Evolutionary conservation across 2,888 invertebrate species (phyloP), one percentile per base, ranked within the genome.

Genomic region (Clusia tigrina): DNA sequence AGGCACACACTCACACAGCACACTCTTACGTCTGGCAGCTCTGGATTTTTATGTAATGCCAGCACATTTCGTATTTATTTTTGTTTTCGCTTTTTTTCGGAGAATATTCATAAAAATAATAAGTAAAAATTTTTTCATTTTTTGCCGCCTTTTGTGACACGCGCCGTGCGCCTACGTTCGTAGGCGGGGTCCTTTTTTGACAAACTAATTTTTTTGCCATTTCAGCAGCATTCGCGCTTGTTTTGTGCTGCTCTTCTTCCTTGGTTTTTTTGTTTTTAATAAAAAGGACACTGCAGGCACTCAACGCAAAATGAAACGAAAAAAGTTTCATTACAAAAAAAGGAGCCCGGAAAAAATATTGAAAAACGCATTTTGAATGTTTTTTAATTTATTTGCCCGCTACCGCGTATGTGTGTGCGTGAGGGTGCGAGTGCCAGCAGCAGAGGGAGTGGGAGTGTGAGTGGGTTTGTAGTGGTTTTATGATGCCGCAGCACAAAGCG

Each of bases 291-390:
- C 15, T 38, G 15, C 48, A 2, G 48, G 53, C 53, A 48, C 52
- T 42, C 15, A 15, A 58, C 58, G 57, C 38, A 60, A 60, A 58
- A 64, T 56, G 54, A 64, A 54, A 57, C 55, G 15, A 52, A 60
- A 23, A 58, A 58, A 56, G 42, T 56, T 46, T 60, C 63, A 42
- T 42, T 38, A n/a, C 38, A n/a, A n/a, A n/a, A n/a, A n/a, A n/a
- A n/a, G n/a, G n/a, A n/a, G n/a, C n/a, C n/a, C n/a, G n/a, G 46
- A 38, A 25, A 37, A 52, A 62, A 54, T 46, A 62, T 62, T 58
- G 48, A 58, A 66, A 68, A 66, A 65, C 64, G 64, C 61, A 66
- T 64, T 68, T 66, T 63, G 61, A 63, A 54, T 54, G 46, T n/a
- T 57, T 48, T 62, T 62, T 55, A 56, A 56, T 54, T 48, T 38